Evolutionary conservation across 1,140 invertebrate species (phyloP).

Genomic region (Oryctes rhinoceros): DNA sequence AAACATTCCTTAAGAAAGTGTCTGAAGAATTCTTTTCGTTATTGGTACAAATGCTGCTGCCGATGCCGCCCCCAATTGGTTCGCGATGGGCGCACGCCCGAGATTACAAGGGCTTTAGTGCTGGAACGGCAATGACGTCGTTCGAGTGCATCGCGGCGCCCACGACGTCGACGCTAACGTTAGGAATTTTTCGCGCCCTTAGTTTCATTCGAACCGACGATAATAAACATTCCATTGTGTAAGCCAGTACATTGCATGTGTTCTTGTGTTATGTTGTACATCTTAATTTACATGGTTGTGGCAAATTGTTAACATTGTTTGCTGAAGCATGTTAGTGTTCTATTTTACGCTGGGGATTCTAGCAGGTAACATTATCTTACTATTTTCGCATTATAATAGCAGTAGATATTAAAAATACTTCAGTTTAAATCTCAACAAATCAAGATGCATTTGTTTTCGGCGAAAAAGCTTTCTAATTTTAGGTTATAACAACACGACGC

Average conservation of each 20-base stretch:
- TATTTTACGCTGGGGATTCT: conserved; percentile 33
- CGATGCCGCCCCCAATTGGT: conserved; percentile 33
- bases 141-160: conserved; percentile 28
- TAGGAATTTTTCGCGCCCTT: conserved; percentile 26
- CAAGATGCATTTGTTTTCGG: too few species aligned
- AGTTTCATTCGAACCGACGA: conserved; percentile 8
- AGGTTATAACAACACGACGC: background rate
- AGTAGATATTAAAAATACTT: background rate
- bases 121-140: conserved; percentile 32
- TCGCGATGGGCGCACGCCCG: conserved; percentile 38
- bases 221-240: background rate
- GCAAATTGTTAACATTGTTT: conserved; percentile 13
- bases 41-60: conserved; percentile 21
- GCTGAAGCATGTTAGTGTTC: conserved; percentile 38
- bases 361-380: conserved; percentile 14
- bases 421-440: background rate
- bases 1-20: conserved; percentile 10
- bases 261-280: conserved; percentile 36
- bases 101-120: conserved; percentile 31
- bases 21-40: conserved; percentile 24
- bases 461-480: background rate
- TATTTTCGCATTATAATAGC: background rate
- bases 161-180: conserved; percentile 12
- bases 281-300: conserved; percentile 38
- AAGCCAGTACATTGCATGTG: background rate